phyloP scores from a whole-genome alignment of 1,140 invertebrate species.

The Hyphantria cunea region DNA sequence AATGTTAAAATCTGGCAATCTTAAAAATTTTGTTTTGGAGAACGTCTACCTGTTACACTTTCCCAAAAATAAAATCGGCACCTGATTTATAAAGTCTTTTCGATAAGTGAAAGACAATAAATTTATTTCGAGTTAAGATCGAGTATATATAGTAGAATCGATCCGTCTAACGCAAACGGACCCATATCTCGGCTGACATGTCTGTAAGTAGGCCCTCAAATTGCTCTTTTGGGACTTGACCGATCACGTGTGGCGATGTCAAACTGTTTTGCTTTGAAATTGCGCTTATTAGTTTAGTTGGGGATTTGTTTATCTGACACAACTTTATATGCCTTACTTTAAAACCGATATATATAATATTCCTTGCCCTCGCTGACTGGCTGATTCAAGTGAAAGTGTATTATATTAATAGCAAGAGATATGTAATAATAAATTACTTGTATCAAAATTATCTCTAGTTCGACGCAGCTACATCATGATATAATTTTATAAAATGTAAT shows the following conservation, averaged over 20 bases:
- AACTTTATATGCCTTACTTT: neutral
- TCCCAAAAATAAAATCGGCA: no score
- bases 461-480: no score
- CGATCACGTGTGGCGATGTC: conserved; percentile 30
- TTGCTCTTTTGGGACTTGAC: conserved; percentile 45
- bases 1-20: no score
- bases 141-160: conserved; percentile 20
- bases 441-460: no score
- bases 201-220: conserved; percentile 47
- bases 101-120: neutral
- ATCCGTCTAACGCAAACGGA: conserved; percentile 24
- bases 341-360: no score
- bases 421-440: no score
- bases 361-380: no score
- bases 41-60: no score
- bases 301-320: neutral
- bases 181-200: conserved; percentile 46
- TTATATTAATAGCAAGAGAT: no score
- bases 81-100: neutral
- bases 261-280: conserved; percentile 9
- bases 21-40: no score
- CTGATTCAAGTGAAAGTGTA: no score
- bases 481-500: no score
- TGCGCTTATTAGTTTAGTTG: conserved; percentile 4
- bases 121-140: conserved; percentile 10